Evolutionary conservation across 2,113 vertebrate genomes (phyloP), one percentile per base, ranked within the genome.

Genomic region (Salminus brasiliensis): DNA sequence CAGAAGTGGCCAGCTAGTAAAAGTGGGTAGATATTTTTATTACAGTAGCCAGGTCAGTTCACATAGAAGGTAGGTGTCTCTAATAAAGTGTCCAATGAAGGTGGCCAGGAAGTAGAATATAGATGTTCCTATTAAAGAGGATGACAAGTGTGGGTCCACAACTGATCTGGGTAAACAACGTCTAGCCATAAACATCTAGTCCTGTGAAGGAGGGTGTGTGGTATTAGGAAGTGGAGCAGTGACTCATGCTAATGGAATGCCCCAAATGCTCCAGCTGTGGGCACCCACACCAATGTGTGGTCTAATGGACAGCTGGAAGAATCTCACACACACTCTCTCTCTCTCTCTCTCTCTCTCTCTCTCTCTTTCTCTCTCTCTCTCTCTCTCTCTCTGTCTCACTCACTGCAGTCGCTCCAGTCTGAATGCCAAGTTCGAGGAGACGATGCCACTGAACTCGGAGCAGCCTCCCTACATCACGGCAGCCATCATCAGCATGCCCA

Each of bases 401-500:
- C 86, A 83, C 69, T 89, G 74, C 88, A 99, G 98, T 87, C 95
- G 96, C 81, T 96, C 96, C 93, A 96, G 95, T 86, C 93, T 98
- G 89, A 98, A 99, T 73, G 96, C 96, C 90, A 96, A 96, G 89
- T 93, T 96, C 76, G 95, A 97, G 86, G 97, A 98, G 86, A 95
- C 94, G 0, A 83, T 96, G 85, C 97, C 95, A 85, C 93, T 97
- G 90, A 98, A 98, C 94, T 96, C 95, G 87, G 95, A 97, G 82
- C 92, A 94, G 90, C 92, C 93, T 89, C 92, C 95, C 78, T 96
- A 97, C 60, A 90, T 96, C 89, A 96, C 95, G 34, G 94, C 96
- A 78, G 96, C 97, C 88, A 92, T 96, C 94, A 96, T 98, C 89
- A 95, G 94, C 93, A 93, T 94, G 91, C 94, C 95, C 0, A 94